Base-by-base conservation (phyloP, 2,113 vertebrate species). In the Tupaia chinensis region DNA sequence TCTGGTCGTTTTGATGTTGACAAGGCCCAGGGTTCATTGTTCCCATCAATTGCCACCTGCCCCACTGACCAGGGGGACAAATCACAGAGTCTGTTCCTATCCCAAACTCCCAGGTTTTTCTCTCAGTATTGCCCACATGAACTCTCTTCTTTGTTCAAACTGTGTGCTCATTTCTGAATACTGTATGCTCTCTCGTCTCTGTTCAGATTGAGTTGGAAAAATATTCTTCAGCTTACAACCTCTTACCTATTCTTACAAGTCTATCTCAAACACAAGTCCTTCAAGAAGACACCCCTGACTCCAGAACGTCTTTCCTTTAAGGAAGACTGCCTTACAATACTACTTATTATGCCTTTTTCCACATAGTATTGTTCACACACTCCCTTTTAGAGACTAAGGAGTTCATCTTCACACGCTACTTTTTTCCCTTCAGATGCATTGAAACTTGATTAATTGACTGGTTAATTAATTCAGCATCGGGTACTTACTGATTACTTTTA, bases 361-460 rank as follows among this genome's bases (percentile, higher is more conserved):
- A 74, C 14, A 34, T 15, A 58, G 29, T 32, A 61, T 20, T 44
- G 53, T 72, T 93, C 63, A 63, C 23, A 91, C 53, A 87, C 12
- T 74, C 19, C 58, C 7, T 82, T 94, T 92, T 77, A 63, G 32
- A 93, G 23, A 70, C 15, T 25, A 82, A 72, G 25, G 12, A 65
- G 58, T 81, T 13, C 6, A 74, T 54, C 9, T 65, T 65, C 9
- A 60, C 14, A 32, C 44, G 23, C 58, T 16, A 32, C 44, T 22
- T 85, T 84, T 89, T 10, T 76, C 32, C 9, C n/a, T 70, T 92
- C 17, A 68, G 12, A 56, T 79, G 10, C 3, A 87, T 54, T 85
- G 17, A 32, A 66, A 29, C 90, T 95, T 81, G 44, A 63, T 82
- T 13, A 56, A 32, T 90, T 95, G 69, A 72, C 81, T 80, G 89